Base-by-base conservation (phyloP, 2,888 invertebrate genomes). In the Hypercompe scribonia region DNA sequence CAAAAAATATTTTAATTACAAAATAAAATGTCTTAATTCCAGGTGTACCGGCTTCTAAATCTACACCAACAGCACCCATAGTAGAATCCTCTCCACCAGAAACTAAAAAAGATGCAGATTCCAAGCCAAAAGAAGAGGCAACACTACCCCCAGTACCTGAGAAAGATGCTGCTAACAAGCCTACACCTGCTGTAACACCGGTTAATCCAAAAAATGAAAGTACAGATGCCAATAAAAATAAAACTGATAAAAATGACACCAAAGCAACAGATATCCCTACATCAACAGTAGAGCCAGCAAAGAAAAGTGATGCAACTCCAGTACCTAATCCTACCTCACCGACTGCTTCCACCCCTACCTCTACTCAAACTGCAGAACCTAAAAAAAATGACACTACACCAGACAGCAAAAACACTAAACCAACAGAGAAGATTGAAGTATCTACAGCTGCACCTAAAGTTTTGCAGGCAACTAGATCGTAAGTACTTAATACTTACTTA, bases 391-490 rank as follows among this genome's bases (percentile, higher is more conserved):
- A 75, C 36, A 78, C 79, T 42, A 82, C 78, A 54, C 70, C 84
- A 28, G 81, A 80, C 34, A 67, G 24, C 65, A 79, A 76, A 24
- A 68, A 78, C 33, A 86, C 81, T 42, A 84, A 75, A 31, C 72
- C 75, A 0, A 79, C 88, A 11, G 78, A 82, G 13, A 88, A 85
- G 73, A 70, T 72, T 31, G 81, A 83, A 3, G 88, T 81, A 71
- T 65, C 90, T 3, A 83, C 88, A 33, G 84, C 79, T 75, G 74
- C 79, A 24, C 86, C 90, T 63, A 73, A 86, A 58, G 80, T 89
- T 33, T 42, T 74, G 18, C 75, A 70, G 46, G 86, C 90, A 78
- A 82, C 90, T 28, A 90, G 93, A 91, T 92, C 92, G 93, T 93
- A 85, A 89, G 89, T 85, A 61, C 42, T 61, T 31, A 50, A 8